Percentiles rank a stretch among this genome's conserved stretches.
Evolutionary conservation across 2,797 vertebrate genomes (phyloP).

Genomic region (Triplophysa yarkandensis): DNA sequence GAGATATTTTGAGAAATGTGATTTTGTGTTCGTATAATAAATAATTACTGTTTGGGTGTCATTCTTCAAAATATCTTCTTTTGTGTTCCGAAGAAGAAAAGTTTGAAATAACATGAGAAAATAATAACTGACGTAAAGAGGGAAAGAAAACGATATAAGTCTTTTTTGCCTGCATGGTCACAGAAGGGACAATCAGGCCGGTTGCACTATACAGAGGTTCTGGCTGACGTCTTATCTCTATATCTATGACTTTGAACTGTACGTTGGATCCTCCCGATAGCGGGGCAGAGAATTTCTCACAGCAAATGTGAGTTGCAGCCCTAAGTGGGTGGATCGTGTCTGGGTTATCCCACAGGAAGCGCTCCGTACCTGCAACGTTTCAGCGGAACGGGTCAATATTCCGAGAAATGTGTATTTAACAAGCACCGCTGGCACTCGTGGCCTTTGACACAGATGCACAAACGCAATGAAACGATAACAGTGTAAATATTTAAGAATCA

Average conservation of each 20-base stretch:
- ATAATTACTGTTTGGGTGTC: no score
- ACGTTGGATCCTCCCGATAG: slow-evolving; percentile 66
- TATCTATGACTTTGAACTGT: slow-evolving; percentile 85
- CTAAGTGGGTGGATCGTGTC: slow-evolving; percentile 61
- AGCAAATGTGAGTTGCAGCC: slow-evolving; percentile 76
- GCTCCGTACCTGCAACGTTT: slow-evolving; percentile 40
- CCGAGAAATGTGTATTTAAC: slow-evolving; percentile 32
- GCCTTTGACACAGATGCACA: slow-evolving; percentile 33
- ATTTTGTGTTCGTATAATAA: neutral
- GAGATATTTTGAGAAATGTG: neutral
- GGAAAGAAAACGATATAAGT: slow-evolving; percentile 18
- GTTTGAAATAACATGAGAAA: no score
- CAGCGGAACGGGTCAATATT: slow-evolving; percentile 41
- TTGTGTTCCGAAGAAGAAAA: no score
- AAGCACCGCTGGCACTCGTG: slow-evolving; percentile 23
- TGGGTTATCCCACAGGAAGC: slow-evolving; percentile 47
- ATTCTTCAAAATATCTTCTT: no score
- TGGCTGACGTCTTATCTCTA: slow-evolving; percentile 79
- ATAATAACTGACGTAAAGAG: no score
- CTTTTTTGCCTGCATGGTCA: slow-evolving; percentile 79
- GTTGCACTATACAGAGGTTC: slow-evolving; percentile 72
- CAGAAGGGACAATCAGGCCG: slow-evolving; percentile 48
- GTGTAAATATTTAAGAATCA: neutral
- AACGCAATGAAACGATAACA: neutral
- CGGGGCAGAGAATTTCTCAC: slow-evolving; percentile 40